Evolutionary conservation across 2,113 vertebrate species (phyloP).

Genomic region (Oxyruncus cristatus): DNA sequence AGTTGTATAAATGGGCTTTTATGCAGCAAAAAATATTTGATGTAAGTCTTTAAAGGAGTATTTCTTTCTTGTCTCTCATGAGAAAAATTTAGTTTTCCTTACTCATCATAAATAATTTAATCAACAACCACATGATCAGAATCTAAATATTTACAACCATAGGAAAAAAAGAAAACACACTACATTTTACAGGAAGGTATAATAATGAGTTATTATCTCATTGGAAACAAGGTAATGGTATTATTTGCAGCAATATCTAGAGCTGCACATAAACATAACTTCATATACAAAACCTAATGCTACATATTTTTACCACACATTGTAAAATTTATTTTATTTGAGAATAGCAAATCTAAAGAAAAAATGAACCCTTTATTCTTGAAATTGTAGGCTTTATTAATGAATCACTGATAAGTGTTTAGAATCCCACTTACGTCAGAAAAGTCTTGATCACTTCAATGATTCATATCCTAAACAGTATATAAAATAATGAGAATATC

Average conservation of each 20-base stretch:
- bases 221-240: background rate
- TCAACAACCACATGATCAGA: background rate
- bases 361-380: background rate
- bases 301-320: background rate
- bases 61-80: background rate
- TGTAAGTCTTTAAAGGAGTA: background rate
- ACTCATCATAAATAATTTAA: background rate
- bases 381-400: background rate
- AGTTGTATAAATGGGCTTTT: background rate
- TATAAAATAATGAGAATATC: background rate
- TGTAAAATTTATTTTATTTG: background rate
- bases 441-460: background rate
- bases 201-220: background rate
- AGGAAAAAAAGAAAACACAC: background rate
- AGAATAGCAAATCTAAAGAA: background rate
- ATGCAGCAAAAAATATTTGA: background rate
- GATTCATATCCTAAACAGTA: background rate
- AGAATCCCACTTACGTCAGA: background rate
- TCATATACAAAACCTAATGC: background rate
- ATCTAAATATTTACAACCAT: background rate
- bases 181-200: background rate
- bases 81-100: background rate
- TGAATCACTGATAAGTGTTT: background rate
- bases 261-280: background rate
- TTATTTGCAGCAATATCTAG: background rate